Evolutionary conservation across 2,888 invertebrate species (phyloP).

Genomic region (Cephus pulcher): DNA sequence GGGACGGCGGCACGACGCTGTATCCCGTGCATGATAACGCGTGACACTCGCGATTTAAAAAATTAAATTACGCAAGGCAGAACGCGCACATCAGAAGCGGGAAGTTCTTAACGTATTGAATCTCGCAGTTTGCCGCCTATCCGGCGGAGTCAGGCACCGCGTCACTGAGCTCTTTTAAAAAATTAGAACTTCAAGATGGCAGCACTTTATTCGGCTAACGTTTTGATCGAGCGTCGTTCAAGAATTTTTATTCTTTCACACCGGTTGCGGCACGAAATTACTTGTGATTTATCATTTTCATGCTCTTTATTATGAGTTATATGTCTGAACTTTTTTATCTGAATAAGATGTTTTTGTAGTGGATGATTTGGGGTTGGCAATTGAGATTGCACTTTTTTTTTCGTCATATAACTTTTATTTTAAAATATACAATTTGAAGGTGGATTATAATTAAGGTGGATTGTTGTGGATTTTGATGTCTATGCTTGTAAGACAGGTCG

Average conservation of each 20-base stretch:
- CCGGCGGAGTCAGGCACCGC: conserved; percentile 35
- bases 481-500: conserved; percentile 87
- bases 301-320: background rate
- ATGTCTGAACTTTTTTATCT: background rate
- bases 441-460: background rate
- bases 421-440: background rate
- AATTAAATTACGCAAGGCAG: background rate
- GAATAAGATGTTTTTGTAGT: background rate
- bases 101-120: conserved; percentile 17
- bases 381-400: background rate
- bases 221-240: background rate
- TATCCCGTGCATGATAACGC: conserved; percentile 1
- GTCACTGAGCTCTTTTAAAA: conserved; percentile 25
- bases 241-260: background rate
- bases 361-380: background rate
- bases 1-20: background rate
- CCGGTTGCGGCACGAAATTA: background rate
- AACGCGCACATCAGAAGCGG: background rate
- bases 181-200: conserved; percentile 30
- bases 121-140: conserved; percentile 42
- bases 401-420: background rate
- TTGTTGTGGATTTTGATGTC: conserved; percentile 28
- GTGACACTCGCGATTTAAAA: background rate
- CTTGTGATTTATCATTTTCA: background rate
- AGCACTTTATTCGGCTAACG: conserved; percentile 21